These are phyloP conservation scores for Pampus argenteus DNA, from an alignment of 2,797 vertebrate species.

Conservation along the genomic window DNA sequence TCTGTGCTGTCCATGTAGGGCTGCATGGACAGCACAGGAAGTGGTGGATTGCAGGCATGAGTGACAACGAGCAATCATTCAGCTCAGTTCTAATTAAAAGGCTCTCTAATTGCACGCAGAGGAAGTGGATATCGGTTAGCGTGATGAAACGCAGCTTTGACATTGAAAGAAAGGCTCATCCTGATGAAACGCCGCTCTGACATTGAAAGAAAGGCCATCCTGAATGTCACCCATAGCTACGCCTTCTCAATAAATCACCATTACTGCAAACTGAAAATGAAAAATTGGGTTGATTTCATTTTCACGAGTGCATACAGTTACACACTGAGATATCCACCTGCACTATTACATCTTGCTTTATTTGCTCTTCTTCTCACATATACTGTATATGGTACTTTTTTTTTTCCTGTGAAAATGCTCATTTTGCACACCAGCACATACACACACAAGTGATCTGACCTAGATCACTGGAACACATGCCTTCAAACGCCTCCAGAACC, in stretches of 20 bases:
- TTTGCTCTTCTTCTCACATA: not conserved
- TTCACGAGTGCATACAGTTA: not conserved
- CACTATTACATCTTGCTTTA: not conserved
- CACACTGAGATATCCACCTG: not conserved
- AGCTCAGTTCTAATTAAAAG: conserved; percentile 71
- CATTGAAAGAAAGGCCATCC: conserved; percentile 62
- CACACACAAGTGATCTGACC: conserved; percentile 57
- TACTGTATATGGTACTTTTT: not conserved
- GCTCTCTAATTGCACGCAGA: conserved; percentile 61
- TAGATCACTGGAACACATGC: conserved; percentile 46
- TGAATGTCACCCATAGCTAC: conserved; percentile 52
- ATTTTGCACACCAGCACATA: conserved; percentile 1
- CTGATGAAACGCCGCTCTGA: conserved; percentile 61
- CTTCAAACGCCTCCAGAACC: conserved; percentile 35
- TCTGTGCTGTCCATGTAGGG: not conserved
- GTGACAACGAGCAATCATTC: conserved; percentile 59
- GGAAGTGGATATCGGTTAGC: conserved; percentile 51
- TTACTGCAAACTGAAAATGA: conserved; percentile 44
- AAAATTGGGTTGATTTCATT: conserved; percentile 28
- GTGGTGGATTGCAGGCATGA: conserved; percentile 38
- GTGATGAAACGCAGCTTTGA: conserved; percentile 68
- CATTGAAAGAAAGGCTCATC: conserved; percentile 55
- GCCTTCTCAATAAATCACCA: conserved; percentile 63
- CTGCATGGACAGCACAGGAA: conserved; percentile 5
- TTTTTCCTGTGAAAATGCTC: conserved; percentile 2